Conservation (phyloP, 2,888 invertebrate genomes). For the Myopa testacea region DNA sequence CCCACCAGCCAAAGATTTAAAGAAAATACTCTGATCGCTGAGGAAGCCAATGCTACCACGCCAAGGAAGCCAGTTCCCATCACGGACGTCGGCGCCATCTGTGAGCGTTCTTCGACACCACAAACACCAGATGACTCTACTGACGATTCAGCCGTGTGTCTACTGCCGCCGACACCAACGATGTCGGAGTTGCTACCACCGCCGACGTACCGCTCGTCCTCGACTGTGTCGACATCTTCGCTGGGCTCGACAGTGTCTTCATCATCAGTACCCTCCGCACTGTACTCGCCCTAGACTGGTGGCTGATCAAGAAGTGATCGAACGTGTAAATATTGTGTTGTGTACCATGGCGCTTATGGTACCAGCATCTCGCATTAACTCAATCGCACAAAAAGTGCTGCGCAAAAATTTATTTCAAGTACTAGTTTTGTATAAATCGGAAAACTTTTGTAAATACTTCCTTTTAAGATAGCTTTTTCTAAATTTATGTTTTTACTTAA, state of each 20-base stretch:
- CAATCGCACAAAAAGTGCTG: neutral
- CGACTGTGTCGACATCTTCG: conserved; percentile 48
- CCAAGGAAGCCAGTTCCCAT: conserved; percentile 62
- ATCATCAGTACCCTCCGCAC: conserved; percentile 46
- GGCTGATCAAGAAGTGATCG: neutral
- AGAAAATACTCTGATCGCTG: conserved; percentile 54
- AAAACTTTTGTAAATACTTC: conserved; percentile 36
- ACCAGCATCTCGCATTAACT: neutral
- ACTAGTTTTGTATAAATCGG: neutral
- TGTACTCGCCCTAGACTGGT: conserved; percentile 46
- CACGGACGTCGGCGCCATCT: conserved; percentile 62
- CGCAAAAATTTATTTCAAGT: neutral
- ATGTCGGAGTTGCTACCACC: conserved; percentile 43
- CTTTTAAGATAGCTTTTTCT: neutral
- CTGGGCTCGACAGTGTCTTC: conserved; percentile 21
- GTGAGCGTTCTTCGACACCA: conserved; percentile 54
- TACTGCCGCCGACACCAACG: conserved; percentile 53
- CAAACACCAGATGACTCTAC: conserved; percentile 41
- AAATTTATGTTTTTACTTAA: conserved; percentile 28
- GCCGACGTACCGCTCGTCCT: conserved; percentile 49
- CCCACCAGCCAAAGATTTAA: conserved; percentile 67
- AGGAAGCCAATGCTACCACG: conserved; percentile 55
- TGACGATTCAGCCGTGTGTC: conserved; percentile 59
- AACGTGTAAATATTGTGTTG: conserved; percentile 10
- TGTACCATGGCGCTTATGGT: conserved; percentile 4